Evolutionary conservation across 1,140 invertebrate genomes (phyloP).

Genomic region (Drosophila kepulauana): DNA sequence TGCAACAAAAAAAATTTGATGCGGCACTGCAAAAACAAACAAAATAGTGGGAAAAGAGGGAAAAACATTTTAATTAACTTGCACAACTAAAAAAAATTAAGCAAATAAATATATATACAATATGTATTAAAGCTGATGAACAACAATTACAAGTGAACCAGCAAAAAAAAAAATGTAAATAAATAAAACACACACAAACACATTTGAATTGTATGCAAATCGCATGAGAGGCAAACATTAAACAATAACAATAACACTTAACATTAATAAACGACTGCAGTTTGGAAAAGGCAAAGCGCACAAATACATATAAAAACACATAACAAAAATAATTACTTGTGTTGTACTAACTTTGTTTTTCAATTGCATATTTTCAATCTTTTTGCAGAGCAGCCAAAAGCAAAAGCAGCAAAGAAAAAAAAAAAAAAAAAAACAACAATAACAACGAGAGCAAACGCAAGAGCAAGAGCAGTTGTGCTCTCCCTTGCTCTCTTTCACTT

Average conservation of each 20-base stretch:
- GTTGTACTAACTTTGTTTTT: constrained; percentile 45
- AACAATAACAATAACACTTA: constrained; percentile 35
- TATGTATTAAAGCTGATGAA: not conserved
- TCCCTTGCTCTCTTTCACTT: not conserved
- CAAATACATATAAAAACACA: constrained; percentile 29
- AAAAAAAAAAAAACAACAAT: not conserved
- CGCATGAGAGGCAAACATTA: not conserved
- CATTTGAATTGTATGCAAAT: constrained; percentile 16
- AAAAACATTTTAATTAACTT: constrained; percentile 39
- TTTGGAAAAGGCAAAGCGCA: constrained; percentile 5
- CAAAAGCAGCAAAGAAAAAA: constrained; percentile 10
- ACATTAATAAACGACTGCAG: constrained; percentile 31
- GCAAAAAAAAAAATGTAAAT: constrained; percentile 22
- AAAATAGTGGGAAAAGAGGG: constrained; percentile 1
- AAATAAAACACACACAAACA: constrained; percentile 12
- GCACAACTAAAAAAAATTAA: constrained; percentile 13
- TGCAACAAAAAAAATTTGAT: constrained; percentile 40
- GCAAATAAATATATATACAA: constrained; percentile 14
- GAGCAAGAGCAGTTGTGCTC: not conserved
- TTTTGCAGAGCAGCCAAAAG: constrained; percentile 3
- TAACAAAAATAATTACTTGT: constrained; percentile 31
- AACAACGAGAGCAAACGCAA: constrained; percentile 7
- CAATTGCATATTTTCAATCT: constrained; percentile 18
- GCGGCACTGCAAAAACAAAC: constrained; percentile 58
- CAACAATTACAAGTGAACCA: not conserved